Base-by-base conservation (phyloP, 2,797 vertebrate species). In the Ciconia nigra region DNA sequence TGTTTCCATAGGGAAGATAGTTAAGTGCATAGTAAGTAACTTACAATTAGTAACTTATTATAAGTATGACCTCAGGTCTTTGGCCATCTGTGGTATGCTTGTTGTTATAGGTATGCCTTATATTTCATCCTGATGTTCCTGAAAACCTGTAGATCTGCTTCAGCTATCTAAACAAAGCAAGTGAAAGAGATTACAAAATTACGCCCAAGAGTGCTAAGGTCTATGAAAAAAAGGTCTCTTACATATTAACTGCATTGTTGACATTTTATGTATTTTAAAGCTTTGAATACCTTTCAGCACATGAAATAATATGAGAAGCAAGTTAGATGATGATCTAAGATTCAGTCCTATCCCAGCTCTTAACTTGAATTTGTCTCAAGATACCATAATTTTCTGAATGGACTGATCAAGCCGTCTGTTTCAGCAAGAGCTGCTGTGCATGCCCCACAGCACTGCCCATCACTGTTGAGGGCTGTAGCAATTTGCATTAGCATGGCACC, bases 241-340 rank as follows among this genome's bases (percentile, higher is more conserved):
- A 22, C 2, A 42, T 17, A 72, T 49, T 52, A 81, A 11, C 16
- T 8, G 4, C 1, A 1, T 15, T 70, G 9, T n/a, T 80, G 29
- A 14, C 2, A 4, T 58, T 76, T 44, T 24, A 7, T 7, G 1
- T 33, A 22, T 66, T 47, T 42, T 66, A 39, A 78, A 41, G 2
- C 2, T 6, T 3, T 51, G 3, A 1, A 39, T 20, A 4, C 3
- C 8, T 84, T 70, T 24, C 20, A 35, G 13, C 6, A 39, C 7
- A 33, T 16, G 5, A 66, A 87, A 58, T 47, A 65, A 51, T 4
- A 35, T 4, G 9, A 24, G 9, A 85, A 78, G 4, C 5, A 77
- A 73, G 52, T 37, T 26, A 44, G 14, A 2, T 44, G 4, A 25
- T 26, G 29, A 44, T 62, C 5, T 12, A 71, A 69, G 8, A 28